Base-by-base conservation (phyloP, 2,113 vertebrate species). In the Cryptotis parvus region DNA sequence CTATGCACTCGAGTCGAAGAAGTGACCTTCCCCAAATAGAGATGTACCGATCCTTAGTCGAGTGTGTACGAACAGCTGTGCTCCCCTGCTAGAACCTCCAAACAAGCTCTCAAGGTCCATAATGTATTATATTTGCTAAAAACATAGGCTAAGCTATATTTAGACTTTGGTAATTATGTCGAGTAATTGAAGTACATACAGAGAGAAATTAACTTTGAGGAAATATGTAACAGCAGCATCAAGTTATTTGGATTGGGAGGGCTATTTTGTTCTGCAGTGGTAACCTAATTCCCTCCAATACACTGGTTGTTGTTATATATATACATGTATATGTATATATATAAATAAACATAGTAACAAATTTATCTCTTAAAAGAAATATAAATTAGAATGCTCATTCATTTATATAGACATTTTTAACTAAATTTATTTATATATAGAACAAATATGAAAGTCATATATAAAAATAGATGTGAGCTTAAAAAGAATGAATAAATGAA, bases 401-500 rank as follows among this genome's bases (percentile, higher is more conserved):
- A 15, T 55, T 55, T 22, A 55, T 22, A 20, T 6, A 55, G 14
- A 55, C 20, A 55, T 55, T 55, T n/a, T 55, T 55, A 55, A 55
- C 52, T 55, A 55, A 55, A 55, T 55, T 55, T 55, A 55, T 22
- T 55, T 55, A 20, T 9, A 9, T 55, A 55, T 55, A 49, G 45
- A 49, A 49, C 45, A 49, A 49, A 49, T 49, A 49, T 12, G 14
- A 49, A 49, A 49, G 5, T 2, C 10, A 49, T 6, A 14, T 49
- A 49, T 49, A 7, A 7, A 49, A 49, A 49, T 12, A 49, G 45
- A 49, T 49, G 45, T 49, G 45, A 49, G 45, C 5, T 49, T 7
- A 49, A 49, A 49, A 14, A 49, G 45, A 80, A 89, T 63, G 63
- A 80, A 70, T 80, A 33, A 83, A 75, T 66, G 75, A 83, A 90